These are phyloP conservation scores for Danio tinwini DNA, from an alignment of 2,797 vertebrate genomes.

Conservation along the genomic window DNA sequence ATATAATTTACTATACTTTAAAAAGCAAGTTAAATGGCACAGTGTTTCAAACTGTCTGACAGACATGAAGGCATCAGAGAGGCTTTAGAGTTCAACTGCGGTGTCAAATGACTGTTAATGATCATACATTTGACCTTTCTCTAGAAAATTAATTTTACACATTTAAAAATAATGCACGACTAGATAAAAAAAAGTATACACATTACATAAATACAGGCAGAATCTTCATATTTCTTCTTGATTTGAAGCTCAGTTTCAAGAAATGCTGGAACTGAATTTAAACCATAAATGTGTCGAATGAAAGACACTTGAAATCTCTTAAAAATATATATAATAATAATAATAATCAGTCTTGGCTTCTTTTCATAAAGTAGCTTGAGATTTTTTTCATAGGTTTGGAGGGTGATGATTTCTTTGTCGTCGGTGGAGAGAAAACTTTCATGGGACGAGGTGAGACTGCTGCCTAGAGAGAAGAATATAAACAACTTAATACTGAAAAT, in stretches of 20 bases:
- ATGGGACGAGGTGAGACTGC: slow-evolving; percentile 26
- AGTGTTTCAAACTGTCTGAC: not conserved
- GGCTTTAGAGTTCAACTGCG: slow-evolving; percentile 3
- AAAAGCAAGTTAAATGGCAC: not conserved
- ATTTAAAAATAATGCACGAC: not conserved
- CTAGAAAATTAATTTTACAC: not conserved
- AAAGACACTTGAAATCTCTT: slow-evolving; percentile 4
- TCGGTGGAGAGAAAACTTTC: slow-evolving; percentile 10
- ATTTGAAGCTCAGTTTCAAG: not conserved
- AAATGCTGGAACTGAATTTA: not conserved
- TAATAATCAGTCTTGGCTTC: slow-evolving; percentile 77
- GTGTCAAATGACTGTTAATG: not conserved
- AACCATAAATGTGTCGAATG: not conserved
- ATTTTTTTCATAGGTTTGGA: slow-evolving; percentile 91
- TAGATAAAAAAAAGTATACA: not conserved
- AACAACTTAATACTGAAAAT: not conserved
- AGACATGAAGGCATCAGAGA: not conserved
- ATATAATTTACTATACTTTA: not conserved
- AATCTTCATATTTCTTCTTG: not conserved
- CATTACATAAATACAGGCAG: slow-evolving; percentile 32
- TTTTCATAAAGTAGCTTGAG: slow-evolving; percentile 88
- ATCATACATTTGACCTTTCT: not conserved
- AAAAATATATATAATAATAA: no score
- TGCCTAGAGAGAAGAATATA: slow-evolving; percentile 40
- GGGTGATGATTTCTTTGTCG: slow-evolving; percentile 70